Evolutionary conservation across 2,113 vertebrate genomes (phyloP), one percentile per base, ranked within the genome.

Genomic region (Rallus limicola): DNA sequence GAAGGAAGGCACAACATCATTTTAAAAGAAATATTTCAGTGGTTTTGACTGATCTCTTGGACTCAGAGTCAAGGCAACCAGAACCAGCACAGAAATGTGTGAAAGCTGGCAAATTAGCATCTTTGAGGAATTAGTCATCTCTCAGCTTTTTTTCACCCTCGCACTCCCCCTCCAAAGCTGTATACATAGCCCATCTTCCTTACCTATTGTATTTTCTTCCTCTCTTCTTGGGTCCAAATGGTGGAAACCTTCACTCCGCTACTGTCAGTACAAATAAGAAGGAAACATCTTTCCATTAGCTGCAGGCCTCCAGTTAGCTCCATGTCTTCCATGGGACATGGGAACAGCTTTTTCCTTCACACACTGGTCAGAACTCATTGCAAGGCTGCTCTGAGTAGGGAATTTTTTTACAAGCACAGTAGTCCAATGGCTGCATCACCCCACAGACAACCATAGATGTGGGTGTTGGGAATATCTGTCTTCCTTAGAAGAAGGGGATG

Each of bases 171-270:
- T 16, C 38, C 36, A 34, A 1, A 1, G 2, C 16, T 34, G 2
- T 42, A 64, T 26, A 18, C 20, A 26, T 38, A 69, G 26, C 50
- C 36, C 16, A 19, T 82, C 88, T 90, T 89, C 80, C 95, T 82
- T 86, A 88, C 90, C 79, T 92, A 44, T 48, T 94, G 4, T 67
- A 42, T 88, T 88, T 90, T 52, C 46, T 86, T 86, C 48, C 88
- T 91, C 34, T 72, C 26, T 85, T 81, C 52, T 78, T 63, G 13
- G 28, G 33, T 90, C 25, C 58, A 65, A 69, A 53, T 28, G 24
- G 29, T 82, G 42, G n/a, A 71, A 89, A 21, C 8, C 1, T 64
- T 85, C 38, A 16, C 20, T 50, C 63, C 79, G 46, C 26, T 86
- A 13, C 26, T 34, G 26, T 58, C 26, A 60, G 33, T 38, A 69